phyloP scores from a whole-genome alignment of 1,140 invertebrate species.

The Calephelis virginiensis region DNA sequence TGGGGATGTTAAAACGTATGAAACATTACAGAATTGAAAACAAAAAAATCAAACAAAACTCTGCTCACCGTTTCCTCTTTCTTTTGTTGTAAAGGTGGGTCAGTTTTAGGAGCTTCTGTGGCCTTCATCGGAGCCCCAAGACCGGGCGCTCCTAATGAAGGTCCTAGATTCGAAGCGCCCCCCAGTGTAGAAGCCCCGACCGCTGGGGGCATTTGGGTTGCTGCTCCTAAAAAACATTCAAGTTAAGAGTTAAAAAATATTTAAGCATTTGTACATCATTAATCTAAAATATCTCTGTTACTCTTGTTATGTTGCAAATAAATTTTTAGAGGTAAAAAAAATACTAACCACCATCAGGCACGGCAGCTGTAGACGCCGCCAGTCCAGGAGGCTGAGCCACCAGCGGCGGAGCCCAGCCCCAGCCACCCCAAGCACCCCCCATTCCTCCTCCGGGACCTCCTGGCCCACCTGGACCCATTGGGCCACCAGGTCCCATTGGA shows the following conservation, averaged over 20 bases:
- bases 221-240: slow-evolving; percentile 23
- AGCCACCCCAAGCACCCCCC: slow-evolving; percentile 36
- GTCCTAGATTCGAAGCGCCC: neutral
- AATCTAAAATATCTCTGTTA: too few relatives aligned
- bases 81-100: slow-evolving; percentile 13
- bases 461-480: neutral
- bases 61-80: slow-evolving; percentile 32
- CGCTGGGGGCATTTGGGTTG: slow-evolving; percentile 22
- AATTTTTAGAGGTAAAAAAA: too few relatives aligned
- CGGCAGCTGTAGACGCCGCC: slow-evolving; percentile 31
- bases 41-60: too few relatives aligned
- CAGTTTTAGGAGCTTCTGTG: slow-evolving; percentile 24
- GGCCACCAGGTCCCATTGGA: slow-evolving; percentile 5
- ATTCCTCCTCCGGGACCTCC: slow-evolving; percentile 22
- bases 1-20: too few relatives aligned
- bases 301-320: too few relatives aligned
- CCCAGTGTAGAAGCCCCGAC: neutral
- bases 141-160: neutral
- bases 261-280: too few relatives aligned
- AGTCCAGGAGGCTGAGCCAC: slow-evolving; percentile 40
- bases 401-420: slow-evolving; percentile 48
- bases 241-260: too few relatives aligned
- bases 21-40: too few relatives aligned
- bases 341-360: slow-evolving; percentile 39
- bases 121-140: slow-evolving; percentile 25